phyloP scores from a whole-genome alignment of 2,888 invertebrate genomes.

The Heliconius cydno region DNA sequence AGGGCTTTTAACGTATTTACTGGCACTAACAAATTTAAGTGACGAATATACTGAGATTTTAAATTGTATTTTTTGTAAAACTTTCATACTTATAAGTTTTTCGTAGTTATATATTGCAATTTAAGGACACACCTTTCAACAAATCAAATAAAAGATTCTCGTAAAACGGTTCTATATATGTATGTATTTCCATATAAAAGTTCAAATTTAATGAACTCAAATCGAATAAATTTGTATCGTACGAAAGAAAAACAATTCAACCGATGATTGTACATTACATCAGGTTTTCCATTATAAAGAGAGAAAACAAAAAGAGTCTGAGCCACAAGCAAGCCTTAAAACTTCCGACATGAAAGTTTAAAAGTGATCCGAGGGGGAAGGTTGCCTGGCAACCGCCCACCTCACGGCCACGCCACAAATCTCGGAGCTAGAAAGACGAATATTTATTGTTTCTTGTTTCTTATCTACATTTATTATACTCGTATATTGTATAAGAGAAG shows the following conservation, averaged over 20 bases:
- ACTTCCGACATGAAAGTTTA: constrained; percentile 83
- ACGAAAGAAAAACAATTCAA: constrained; percentile 9
- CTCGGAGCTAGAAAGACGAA: constrained; percentile 75
- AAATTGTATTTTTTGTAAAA: too few species aligned
- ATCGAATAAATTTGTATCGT: constrained; percentile 3
- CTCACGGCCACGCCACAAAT: constrained; percentile 73
- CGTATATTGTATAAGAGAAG: background rate
- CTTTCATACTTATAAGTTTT: too few species aligned
- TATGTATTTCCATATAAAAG: background rate
- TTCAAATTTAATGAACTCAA: background rate
- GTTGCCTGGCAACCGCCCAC: constrained; percentile 77
- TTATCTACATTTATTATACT: constrained; percentile 53
- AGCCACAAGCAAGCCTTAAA: constrained; percentile 81
- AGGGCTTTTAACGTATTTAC: background rate
- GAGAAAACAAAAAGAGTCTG: constrained; percentile 76
- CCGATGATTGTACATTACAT: constrained; percentile 44
- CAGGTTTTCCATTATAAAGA: constrained; percentile 64
- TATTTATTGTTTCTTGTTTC: constrained; percentile 71
- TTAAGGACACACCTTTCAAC: background rate
- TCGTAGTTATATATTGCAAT: background rate
- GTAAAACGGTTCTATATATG: background rate
- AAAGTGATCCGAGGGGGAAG: constrained; percentile 76
- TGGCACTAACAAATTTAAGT: background rate
- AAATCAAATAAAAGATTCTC: background rate
- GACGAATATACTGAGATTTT: too few species aligned